Base-by-base conservation (phyloP, 2,797 vertebrate species). In the Intellagama lesueurii region DNA sequence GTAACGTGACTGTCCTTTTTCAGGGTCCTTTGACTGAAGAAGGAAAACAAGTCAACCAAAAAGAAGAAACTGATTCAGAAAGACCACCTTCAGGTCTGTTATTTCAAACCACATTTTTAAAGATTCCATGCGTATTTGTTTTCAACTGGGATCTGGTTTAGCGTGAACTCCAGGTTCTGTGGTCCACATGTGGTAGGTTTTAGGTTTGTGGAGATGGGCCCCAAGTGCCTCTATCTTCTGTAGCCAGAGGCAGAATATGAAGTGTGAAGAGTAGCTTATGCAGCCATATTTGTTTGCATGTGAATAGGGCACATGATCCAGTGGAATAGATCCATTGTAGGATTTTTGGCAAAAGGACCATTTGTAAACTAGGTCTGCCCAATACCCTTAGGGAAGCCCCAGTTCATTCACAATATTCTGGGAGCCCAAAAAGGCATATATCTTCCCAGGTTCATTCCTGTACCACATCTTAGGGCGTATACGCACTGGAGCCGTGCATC, bases 1-100 rank as follows among this genome's bases (percentile, higher is more conserved):
- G 14, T 35, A 72, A 22, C 77, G 5, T 77, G 6, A 35, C 91
- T 92, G 3, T 87, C 90, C 24, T 88, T 88, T 88, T 79, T 26
- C 91, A 97, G 96, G 90, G 79, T 87, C 90, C 91, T 72, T 88
- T 83, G 0, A 70, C 82, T 66, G 96, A 96, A 93, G 92, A 89
- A 73, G 88, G 69, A 2, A 75, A 87, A 86, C 82, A 16, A 0
- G 49, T 75, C 77, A 87, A 86, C 87, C 93, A 93, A 90, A 93
- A 96, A 66, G 90, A 91, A 0, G 90, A 94, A 72, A 78, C 75
- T 16, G 93, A 90, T 92, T 93, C 88, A 3, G 90, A 81, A 87
- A 70, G 87, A 0, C 19, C 0, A 0, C 85, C 91, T 81, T 80
- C 95, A 96, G 96, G 97, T 97, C 91, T 69, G 96, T 95, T 84